A percentile compares a stretch with the other conserved stretches of the same genome.
phyloP scores from a whole-genome alignment of 2,888 invertebrate species.

The Prostheceraeus crozeri region DNA sequence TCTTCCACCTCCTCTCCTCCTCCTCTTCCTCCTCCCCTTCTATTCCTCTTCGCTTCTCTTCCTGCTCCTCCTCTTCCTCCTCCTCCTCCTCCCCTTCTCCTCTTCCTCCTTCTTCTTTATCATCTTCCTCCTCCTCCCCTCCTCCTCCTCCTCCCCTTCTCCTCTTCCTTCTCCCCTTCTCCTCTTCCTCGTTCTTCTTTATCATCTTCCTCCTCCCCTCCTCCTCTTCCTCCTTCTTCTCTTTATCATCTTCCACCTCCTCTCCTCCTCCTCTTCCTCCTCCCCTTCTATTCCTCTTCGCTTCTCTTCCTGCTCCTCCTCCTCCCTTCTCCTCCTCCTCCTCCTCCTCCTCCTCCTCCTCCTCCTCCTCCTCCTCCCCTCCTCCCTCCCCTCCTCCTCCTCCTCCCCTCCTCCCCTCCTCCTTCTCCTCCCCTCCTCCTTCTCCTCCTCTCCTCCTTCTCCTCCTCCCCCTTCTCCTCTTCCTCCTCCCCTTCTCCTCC shows the following conservation, averaged over 20 bases:
- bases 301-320: conserved; percentile 1
- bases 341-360: no score
- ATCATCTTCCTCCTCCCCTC: neutral
- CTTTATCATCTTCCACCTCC: neutral
- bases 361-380: no score
- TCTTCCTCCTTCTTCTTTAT: no score
- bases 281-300: neutral
- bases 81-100: no score
- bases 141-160: no score
- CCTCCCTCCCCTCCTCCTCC: neutral
- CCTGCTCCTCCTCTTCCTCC: no score
- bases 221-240: conserved; percentile 1
- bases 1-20: no score
- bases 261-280: no score
- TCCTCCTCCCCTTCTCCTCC: conserved; percentile 3
- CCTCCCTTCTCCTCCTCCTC: neutral
- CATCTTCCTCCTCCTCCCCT: no score
- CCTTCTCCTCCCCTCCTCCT: neutral
- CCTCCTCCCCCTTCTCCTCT: neutral
- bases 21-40: no score
- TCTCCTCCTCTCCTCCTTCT: neutral
- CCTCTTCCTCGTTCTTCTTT: conserved; percentile 2
- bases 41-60: no score
- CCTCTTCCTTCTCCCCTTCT: no score
- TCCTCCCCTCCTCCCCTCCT: neutral